Conservation (phyloP, 2,888 invertebrate genomes). For the Microchrysa polita region DNA sequence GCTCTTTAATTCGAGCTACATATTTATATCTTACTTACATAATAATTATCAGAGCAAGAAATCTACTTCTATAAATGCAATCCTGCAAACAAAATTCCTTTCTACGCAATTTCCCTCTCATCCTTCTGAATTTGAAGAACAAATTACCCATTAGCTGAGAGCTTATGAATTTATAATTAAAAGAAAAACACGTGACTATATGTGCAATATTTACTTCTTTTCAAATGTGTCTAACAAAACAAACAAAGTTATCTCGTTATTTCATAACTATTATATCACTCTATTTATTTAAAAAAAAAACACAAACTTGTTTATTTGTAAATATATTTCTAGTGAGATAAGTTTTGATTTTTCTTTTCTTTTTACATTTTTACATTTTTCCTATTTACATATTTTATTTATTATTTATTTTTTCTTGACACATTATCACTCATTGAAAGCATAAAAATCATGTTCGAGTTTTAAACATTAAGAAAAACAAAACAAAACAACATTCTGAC, state of each 20-base stretch:
- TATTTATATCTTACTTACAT: too few relatives aligned
- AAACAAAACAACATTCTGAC: too few relatives aligned
- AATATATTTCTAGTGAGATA: slow-evolving; percentile 2
- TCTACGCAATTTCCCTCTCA: not conserved
- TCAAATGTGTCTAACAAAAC: not conserved
- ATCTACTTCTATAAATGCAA: too few relatives aligned
- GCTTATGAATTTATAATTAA: slow-evolving; percentile 17
- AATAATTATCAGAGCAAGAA: too few relatives aligned
- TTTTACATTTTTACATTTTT: not conserved
- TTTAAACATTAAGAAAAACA: too few relatives aligned
- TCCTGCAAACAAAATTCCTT: too few relatives aligned
- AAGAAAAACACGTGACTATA: slow-evolving; percentile 14
- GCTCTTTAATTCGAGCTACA: too few relatives aligned
- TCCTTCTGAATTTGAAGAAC: slow-evolving; percentile 11
- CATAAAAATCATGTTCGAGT: too few relatives aligned
- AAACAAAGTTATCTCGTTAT: slow-evolving; percentile 17
- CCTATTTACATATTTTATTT: not conserved
- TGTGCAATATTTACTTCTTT: slow-evolving; percentile 38
- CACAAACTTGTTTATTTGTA: slow-evolving; percentile 16
- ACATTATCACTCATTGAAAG: too few relatives aligned
- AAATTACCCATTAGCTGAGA: slow-evolving; percentile 29
- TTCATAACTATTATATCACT: slow-evolving; percentile 24
- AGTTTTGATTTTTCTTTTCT: slow-evolving; percentile 17
- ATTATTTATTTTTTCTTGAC: not conserved
- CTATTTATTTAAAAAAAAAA: slow-evolving; percentile 20